Evolutionary conservation across 1,140 invertebrate species (phyloP), one percentile per base, ranked within the genome.

Genomic region (Pseudachorutes palmiensis): DNA sequence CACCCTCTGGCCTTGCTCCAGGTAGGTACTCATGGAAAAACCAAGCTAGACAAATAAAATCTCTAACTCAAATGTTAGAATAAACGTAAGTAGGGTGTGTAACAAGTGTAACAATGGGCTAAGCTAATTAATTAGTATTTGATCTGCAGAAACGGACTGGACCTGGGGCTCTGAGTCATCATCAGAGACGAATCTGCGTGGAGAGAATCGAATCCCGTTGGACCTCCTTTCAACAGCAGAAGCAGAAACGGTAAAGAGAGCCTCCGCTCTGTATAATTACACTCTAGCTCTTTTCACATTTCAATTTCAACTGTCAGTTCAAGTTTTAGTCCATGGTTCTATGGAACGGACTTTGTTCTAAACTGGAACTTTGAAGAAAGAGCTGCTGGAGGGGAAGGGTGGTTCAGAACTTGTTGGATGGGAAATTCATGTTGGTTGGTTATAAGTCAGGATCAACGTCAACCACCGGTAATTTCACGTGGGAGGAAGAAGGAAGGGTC

Each of bases 1-100:
- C 78, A 58, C 76, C 75, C 28, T 76, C 77, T 64, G 77, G 80
- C 48, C 75, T 77, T 22, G 77, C 77, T n/a, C 70, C 68, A 30
- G n/a, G n/a, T n/a, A n/a, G n/a, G n/a, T n/a, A n/a, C n/a, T n/a
- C n/a, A n/a, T n/a, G n/a, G n/a, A n/a, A n/a, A n/a, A n/a, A n/a
- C n/a, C n/a, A n/a, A n/a, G n/a, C n/a, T n/a, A n/a, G n/a, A n/a
- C n/a, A n/a, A n/a, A n/a, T n/a, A n/a, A n/a, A n/a, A n/a, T n/a
- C n/a, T n/a, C n/a, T n/a, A n/a, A n/a, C n/a, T n/a, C n/a, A n/a
- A n/a, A n/a, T n/a, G n/a, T n/a, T n/a, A n/a, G n/a, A n/a, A n/a
- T n/a, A n/a, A n/a, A n/a, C n/a, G n/a, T n/a, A n/a, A n/a, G n/a
- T n/a, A n/a, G n/a, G n/a, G n/a, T n/a, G n/a, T n/a, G n/a, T n/a